Percentiles rank a stretch among this genome's conserved stretches.
Evolutionary conservation across 2,888 invertebrate genomes (phyloP).

Genomic region (Stenchaetothrips biformis): DNA sequence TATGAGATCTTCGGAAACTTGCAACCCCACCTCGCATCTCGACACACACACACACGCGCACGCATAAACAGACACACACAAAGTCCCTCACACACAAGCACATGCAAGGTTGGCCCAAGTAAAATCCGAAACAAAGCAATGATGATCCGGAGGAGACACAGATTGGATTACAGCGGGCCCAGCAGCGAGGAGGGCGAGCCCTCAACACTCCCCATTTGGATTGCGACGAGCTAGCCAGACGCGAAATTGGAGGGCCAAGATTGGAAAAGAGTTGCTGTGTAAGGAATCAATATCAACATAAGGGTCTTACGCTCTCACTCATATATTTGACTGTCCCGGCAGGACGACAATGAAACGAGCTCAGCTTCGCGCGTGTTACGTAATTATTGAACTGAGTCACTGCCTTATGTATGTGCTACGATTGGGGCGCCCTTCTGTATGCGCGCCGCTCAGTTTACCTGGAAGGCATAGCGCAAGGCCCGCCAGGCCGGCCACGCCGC

Average conservation of each 20-base stretch:
- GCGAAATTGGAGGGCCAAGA: conserved; percentile 10
- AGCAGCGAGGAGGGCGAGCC: too few relatives aligned
- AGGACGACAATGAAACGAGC: too few relatives aligned
- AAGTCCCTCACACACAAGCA: neutral
- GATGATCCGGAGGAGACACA: neutral
- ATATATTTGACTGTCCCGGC: too few relatives aligned
- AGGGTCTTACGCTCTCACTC: too few relatives aligned
- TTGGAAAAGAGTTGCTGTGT: neutral
- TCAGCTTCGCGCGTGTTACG: too few relatives aligned
- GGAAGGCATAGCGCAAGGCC: too few relatives aligned
- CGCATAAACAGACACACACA: neutral
- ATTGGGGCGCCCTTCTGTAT: too few relatives aligned
- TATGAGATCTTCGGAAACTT: neutral
- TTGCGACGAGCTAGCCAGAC: conserved; percentile 3
- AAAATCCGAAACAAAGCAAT: neutral
- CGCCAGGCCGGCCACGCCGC: too few relatives aligned
- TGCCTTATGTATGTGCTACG: too few relatives aligned
- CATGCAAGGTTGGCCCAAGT: neutral
- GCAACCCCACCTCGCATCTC: neutral
- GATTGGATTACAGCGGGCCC: neutral
- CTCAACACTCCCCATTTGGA: conserved; percentile 2
- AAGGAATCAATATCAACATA: neutral
- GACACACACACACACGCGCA: neutral
- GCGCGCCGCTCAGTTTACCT: too few relatives aligned
- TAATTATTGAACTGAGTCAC: too few relatives aligned